Conservation (phyloP, 2,113 vertebrate genomes). For the Pardalotus punctatus region DNA sequence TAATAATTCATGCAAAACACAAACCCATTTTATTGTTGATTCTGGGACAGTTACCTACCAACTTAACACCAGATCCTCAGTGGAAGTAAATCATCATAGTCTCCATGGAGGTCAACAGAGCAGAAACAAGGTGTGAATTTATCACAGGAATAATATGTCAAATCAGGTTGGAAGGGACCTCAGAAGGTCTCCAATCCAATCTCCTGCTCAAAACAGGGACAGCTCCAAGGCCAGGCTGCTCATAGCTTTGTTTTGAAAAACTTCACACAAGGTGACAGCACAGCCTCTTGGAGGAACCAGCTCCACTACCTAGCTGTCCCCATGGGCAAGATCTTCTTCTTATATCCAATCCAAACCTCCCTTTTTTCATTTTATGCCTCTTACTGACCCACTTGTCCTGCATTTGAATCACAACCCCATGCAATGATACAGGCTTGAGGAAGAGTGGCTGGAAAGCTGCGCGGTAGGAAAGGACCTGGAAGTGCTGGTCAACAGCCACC, state of each 20-base stretch:
- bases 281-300: neutral
- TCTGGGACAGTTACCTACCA: neutral
- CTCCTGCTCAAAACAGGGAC: neutral
- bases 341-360: neutral
- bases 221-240: neutral
- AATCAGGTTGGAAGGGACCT: neutral
- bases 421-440: neutral
- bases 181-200: neutral
- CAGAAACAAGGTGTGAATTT: neutral
- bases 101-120: neutral
- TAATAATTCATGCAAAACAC: neutral
- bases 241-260: neutral
- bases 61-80: neutral
- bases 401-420: neutral
- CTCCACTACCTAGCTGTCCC: neutral
- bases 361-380: neutral
- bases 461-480: neutral
- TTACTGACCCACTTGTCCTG: neutral
- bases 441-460: neutral
- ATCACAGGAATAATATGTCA: neutral
- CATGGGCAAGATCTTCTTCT: neutral
- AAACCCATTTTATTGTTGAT: neutral
- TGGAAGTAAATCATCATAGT: neutral
- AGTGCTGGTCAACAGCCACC: neutral
- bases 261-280: neutral